Percentiles rank a stretch among this genome's conserved stretches.
phyloP scores from a whole-genome alignment of 2,113 vertebrate genomes.

The Leucoraja erinaceus region DNA sequence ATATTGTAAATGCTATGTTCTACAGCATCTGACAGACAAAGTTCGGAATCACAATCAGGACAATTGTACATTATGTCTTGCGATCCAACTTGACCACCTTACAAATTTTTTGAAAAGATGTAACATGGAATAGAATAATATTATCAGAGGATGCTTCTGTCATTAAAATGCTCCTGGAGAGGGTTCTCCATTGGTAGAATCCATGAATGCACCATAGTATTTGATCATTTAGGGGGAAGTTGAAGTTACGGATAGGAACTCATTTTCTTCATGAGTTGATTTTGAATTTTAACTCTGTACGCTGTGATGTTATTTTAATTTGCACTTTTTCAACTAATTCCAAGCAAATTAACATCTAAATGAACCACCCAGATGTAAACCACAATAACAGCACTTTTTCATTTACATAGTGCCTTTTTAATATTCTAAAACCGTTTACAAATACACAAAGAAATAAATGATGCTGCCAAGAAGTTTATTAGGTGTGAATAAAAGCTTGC shows the following conservation, averaged over 20 bases:
- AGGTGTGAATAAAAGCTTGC: background rate
- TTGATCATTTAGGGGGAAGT: constrained; percentile 11
- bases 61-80: background rate
- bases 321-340: background rate
- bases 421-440: background rate
- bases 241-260: background rate
- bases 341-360: background rate
- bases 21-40: background rate
- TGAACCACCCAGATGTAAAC: background rate
- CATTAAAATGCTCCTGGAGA: background rate
- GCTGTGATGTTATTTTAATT: background rate
- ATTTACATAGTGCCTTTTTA: background rate
- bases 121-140: background rate
- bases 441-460: background rate
- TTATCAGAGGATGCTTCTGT: background rate
- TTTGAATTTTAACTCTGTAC: background rate
- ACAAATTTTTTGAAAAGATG: background rate
- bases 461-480: background rate
- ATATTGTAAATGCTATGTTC: background rate
- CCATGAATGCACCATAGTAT: background rate
- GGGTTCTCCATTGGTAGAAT: background rate
- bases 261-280: background rate
- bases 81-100: background rate
- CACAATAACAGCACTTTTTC: background rate
- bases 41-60: background rate